Conservation (phyloP, 2,797 vertebrate genomes). For the Manis javanica region DNA sequence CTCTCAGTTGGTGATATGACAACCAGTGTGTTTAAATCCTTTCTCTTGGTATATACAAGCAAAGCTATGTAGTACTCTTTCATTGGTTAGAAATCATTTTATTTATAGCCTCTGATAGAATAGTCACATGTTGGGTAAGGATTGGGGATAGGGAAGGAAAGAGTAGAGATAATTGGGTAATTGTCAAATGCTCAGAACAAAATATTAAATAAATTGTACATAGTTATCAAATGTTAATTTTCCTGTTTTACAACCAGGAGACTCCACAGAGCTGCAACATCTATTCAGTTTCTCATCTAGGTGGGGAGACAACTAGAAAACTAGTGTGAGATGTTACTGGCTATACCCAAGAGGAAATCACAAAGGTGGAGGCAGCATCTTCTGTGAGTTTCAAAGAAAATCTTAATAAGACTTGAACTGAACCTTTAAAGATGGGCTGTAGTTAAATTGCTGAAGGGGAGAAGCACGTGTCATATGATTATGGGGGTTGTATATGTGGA, state of each 20-base stretch:
- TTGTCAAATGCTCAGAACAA: neutral
- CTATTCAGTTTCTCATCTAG: neutral
- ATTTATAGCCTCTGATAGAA: neutral
- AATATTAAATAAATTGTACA: neutral
- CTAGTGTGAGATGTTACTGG: neutral
- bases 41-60: neutral
- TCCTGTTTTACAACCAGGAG: neutral
- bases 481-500: neutral
- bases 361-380: neutral
- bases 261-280: neutral
- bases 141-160: neutral
- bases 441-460: neutral
- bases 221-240: neutral
- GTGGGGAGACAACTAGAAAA: slow-evolving; percentile 18
- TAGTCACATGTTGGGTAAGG: neutral
- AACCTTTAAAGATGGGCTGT: neutral
- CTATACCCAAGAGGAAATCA: neutral
- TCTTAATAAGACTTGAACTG: neutral
- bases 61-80: neutral
- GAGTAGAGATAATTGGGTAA: neutral
- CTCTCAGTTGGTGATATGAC: neutral
- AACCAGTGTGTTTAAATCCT: rapidly evolving
- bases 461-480: neutral
- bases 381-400: neutral
- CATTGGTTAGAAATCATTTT: neutral